Evolutionary conservation across 2,888 invertebrate genomes (phyloP), one percentile per base, ranked within the genome.

Genomic region (Eugnorisma glareosa): DNA sequence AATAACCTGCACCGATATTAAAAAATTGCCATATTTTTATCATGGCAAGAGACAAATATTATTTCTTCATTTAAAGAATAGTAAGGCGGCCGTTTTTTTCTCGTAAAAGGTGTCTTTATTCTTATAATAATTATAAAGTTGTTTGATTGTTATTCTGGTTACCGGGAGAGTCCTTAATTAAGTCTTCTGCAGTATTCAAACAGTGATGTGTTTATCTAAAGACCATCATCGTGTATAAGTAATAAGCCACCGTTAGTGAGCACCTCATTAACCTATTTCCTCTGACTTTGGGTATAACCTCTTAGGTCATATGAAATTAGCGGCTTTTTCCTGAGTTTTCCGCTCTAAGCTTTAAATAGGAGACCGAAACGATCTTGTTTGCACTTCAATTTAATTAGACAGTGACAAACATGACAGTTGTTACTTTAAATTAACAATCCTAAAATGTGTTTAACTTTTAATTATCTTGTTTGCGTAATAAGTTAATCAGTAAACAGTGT

Each of bases 181-280:
- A 43, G n/a, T 67, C 7, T 43, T 18, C 18, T 57, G 31, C 11
- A 7, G 4, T 67, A 40, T 59, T n/a, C 3, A 45, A 37, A 57
- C 11, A 72, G 48, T 31, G 57, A n/a, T 31, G 43, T 77, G 40
- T 82, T 67, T 59, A n/a, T 31, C 24, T 59, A n/a, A 68, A 51
- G 45, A 51, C 59, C 63, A 48, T 51, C 28, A 45, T 72, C 11
- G 18, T 48, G 45, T 76, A 31, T 68, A 40, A 67, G 43, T 67
- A 64, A 66, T 72, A 72, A 68, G 45, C 43, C n/a, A 61, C 51
- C 35, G 45, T 51, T 68, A 31, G n/a, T 35, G 43, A 71, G 67
- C 48, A 68, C 63, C 71, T 72, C 64, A 68, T 77, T 72, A 82
- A 68, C 77, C 71, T 72, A 72, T 83, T 81, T 73, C 35, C 10